Evolutionary conservation across 2,888 invertebrate species (phyloP).

Genomic region (Apamea anceps): DNA sequence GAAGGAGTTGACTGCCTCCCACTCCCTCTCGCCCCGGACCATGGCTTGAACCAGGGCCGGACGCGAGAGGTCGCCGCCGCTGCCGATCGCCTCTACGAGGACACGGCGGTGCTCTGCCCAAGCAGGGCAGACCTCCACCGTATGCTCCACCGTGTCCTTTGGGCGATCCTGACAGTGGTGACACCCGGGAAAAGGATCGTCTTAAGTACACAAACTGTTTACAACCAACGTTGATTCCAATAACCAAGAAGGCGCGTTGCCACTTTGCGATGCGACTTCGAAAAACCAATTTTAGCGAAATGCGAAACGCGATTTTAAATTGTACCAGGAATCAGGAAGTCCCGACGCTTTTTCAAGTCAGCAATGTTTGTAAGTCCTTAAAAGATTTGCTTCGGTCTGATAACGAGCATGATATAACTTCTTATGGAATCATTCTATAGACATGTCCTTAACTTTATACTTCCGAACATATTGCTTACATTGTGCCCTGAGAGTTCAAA

Average conservation of each 20-base stretch:
- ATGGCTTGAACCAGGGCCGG: too few species aligned
- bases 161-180: too few species aligned
- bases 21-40: too few species aligned
- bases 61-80: too few species aligned
- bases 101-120: too few species aligned
- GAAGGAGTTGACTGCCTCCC: too few species aligned
- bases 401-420: slow-evolving; percentile 39
- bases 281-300: slow-evolving; percentile 18
- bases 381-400: slow-evolving; percentile 41
- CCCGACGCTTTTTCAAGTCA: not conserved
- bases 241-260: slow-evolving; percentile 1
- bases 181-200: slow-evolving; percentile 31
- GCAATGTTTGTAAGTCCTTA: slow-evolving; percentile 17
- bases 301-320: slow-evolving; percentile 7
- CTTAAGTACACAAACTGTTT: slow-evolving; percentile 50
- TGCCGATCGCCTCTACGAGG: too few species aligned
- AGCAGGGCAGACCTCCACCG: too few species aligned
- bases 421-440: slow-evolving; percentile 47
- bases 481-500: slow-evolving; percentile 35
- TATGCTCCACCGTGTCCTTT: too few species aligned
- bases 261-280: slow-evolving; percentile 15
- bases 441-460: slow-evolving; percentile 35
- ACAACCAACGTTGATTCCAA: slow-evolving; percentile 35
- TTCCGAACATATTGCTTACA: slow-evolving; percentile 33
- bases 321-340: not conserved